Conservation (phyloP, 2,113 vertebrate species). For the Ranitomeya imitator region DNA sequence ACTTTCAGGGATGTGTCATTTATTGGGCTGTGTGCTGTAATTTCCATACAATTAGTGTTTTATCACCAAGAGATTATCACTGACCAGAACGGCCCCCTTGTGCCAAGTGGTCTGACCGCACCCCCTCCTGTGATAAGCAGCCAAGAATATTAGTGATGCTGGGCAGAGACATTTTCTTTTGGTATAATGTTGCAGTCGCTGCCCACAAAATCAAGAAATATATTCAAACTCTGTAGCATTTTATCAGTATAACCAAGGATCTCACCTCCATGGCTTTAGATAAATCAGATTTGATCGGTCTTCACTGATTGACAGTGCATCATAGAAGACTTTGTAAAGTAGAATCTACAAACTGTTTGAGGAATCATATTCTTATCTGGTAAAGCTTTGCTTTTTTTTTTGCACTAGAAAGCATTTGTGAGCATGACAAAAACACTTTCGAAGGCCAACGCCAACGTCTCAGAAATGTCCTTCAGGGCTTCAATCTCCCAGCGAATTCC, state of each 20-base stretch:
- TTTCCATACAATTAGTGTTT: no score
- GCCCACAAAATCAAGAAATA: neutral
- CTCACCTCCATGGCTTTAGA: neutral
- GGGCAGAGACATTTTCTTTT: neutral
- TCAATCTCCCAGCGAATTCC: constrained; percentile 26
- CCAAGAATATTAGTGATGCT: neutral
- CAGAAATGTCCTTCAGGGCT: constrained; percentile 27
- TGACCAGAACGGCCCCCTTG: no score
- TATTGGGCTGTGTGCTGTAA: no score
- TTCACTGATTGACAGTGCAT: neutral
- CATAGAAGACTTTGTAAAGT: neutral
- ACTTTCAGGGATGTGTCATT: no score
- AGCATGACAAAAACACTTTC: constrained; percentile 11
- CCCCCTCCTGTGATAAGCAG: no score
- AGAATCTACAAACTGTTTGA: constrained; percentile 29
- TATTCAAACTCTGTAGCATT: neutral
- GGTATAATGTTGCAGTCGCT: neutral
- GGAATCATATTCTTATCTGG: constrained; percentile 30
- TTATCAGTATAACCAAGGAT: neutral
- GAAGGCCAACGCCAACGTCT: neutral
- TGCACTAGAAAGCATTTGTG: constrained; percentile 32
- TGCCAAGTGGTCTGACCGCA: no score
- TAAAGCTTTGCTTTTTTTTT: neutral
- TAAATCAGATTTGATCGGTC: neutral
- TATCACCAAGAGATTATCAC: no score